These are phyloP conservation scores for Zoanthus solanderi DNA, from an alignment of 92 coral and sea anemone species.

Conservation along the genomic window DNA sequence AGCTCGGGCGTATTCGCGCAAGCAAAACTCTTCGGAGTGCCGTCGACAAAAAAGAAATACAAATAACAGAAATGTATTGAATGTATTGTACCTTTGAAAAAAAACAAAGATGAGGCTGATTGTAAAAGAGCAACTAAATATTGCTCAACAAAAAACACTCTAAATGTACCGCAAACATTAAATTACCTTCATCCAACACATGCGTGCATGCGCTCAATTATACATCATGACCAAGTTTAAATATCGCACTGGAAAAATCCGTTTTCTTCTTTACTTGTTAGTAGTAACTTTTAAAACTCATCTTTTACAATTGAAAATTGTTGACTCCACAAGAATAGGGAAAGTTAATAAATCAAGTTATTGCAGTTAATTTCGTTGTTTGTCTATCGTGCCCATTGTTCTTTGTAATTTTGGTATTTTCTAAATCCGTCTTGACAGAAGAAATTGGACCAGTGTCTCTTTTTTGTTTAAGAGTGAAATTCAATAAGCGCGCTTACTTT, in stretches of 20 bases:
- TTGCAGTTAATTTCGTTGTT: constrained; percentile 15
- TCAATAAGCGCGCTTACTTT: constrained; percentile 16
- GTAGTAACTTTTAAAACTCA: no score
- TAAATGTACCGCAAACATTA: not conserved
- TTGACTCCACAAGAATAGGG: not conserved
- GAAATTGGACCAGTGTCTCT: not conserved
- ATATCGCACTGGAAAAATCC: not conserved
- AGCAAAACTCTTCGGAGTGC: no score
- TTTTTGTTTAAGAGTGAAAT: not conserved
- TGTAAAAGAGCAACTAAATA: no score
- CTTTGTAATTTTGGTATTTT: constrained; percentile 2
- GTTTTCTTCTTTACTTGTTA: no score
- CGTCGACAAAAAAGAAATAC: no score
- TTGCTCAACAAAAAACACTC: no score
- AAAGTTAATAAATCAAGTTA: constrained; percentile 11
- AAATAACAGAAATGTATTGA: no score
- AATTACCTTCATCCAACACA: not conserved
- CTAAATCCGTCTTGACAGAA: constrained; percentile 14
- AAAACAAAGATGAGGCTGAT: no score
- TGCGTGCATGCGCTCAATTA: no score
- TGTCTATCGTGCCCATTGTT: not conserved
- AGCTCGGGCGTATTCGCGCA: no score
- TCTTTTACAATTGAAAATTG: not conserved
- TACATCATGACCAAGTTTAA: not conserved
- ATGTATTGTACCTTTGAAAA: no score